phyloP scores from a whole-genome alignment of 2,113 vertebrate species.

The Osmerus mordax region DNA sequence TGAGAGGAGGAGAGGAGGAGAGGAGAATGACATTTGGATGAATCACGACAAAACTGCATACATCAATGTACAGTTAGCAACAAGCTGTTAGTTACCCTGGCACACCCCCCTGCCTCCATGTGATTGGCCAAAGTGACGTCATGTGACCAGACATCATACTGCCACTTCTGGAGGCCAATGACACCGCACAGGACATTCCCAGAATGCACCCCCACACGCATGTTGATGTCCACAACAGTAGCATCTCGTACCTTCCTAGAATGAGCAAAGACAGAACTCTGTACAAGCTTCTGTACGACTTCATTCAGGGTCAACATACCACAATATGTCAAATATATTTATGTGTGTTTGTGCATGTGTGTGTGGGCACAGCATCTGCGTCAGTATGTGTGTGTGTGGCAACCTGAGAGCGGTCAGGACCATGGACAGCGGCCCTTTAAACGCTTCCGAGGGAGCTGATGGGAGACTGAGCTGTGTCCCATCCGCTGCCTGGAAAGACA shows the following conservation, averaged over 20 bases:
- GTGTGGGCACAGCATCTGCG: background rate
- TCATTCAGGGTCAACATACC: background rate
- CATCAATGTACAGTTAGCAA: background rate
- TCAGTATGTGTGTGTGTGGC: too few relatives aligned
- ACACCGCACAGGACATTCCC: conserved; percentile 96
- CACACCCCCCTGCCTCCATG: conserved; percentile 97
- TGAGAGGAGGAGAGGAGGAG: too few relatives aligned
- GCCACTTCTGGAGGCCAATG: conserved; percentile 97
- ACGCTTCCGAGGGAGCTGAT: too few relatives aligned
- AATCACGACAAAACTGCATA: background rate
- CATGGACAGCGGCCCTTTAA: too few relatives aligned
- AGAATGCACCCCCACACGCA: conserved; percentile 96
- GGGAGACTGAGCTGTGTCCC: too few relatives aligned
- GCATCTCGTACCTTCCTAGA: conserved; percentile 93
- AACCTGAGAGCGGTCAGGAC: too few relatives aligned
- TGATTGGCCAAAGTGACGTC: conserved; percentile 97
- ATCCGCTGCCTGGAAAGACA: too few relatives aligned
- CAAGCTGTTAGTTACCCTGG: conserved; percentile 83
- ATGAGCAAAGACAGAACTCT: conserved; percentile 17
- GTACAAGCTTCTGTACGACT: background rate
- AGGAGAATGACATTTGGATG: background rate
- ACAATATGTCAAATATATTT: background rate
- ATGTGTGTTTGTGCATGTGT: background rate
- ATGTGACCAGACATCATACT: conserved; percentile 99
- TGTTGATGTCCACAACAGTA: conserved; percentile 94